Evolutionary conservation across 2,113 vertebrate genomes (phyloP), one percentile per base, ranked within the genome.

Genomic region (Ammodytes marinus): DNA sequence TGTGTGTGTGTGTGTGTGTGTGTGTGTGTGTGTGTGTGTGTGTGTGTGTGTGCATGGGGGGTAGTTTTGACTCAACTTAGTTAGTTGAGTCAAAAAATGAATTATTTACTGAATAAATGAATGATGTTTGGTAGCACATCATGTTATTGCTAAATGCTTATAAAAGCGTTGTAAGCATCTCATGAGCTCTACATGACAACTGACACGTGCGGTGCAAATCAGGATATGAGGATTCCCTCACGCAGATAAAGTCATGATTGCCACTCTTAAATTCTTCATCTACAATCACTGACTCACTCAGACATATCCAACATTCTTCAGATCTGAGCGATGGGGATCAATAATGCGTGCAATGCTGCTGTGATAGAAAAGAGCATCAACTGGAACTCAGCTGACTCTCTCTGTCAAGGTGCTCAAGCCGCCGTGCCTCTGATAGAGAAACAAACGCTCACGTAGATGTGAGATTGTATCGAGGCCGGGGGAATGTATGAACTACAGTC

Each of bases 381-480:
- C 37, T 43, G 14, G 71, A 74, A 77, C 46, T 77, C n/a, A 52
- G 60, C n/a, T 67, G 57, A 45, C 64, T 67, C 69, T 47, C 72
- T 71, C 79, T 86, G 65, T 66, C 61, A 74, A 6, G 52, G 45
- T 78, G 60, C 57, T 80, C 82, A 13, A 11, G 55, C 63, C 2
- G 55, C 63, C 2, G 64, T 0, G 40, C 47, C 17, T 71, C 77
- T 79, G 82, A 77, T 77, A 10, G 15, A 47, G 17, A 80, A 39
- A 83, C 67, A 61, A 69, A 84, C 64, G 77, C 87, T 87, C 85
- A 88, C 86, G 43, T 77, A 88, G 65, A 88, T 86, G 85, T 82
- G 54, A 93, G 90, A 94, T 94, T 88, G 67, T 87, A 92, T 94
- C 86, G 13, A 58, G 46, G 52, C 15, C 53, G 15, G 79, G 86